phyloP scores from a whole-genome alignment of 2,113 vertebrate genomes.

The Microtus richardsoni region DNA sequence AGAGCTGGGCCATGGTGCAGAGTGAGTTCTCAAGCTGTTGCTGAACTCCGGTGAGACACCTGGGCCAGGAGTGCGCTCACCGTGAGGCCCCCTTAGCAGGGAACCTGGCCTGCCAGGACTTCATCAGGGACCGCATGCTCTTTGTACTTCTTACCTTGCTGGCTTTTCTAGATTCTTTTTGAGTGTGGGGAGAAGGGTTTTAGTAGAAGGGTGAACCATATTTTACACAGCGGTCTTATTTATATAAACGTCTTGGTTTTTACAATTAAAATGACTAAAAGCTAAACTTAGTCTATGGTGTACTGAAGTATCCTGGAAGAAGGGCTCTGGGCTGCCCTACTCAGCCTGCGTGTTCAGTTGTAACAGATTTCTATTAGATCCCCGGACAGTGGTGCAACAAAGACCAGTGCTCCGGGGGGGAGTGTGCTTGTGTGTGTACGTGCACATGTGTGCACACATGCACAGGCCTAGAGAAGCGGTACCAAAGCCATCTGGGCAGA shows the following conservation, averaged over 20 bases:
- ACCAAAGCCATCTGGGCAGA: neutral
- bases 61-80: slow-evolving; percentile 54
- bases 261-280: slow-evolving; percentile 86
- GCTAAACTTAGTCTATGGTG: neutral
- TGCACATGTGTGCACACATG: neutral
- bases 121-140: slow-evolving; percentile 80
- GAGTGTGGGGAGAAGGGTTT: slow-evolving; percentile 80
- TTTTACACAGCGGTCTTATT: slow-evolving; percentile 86
- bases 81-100: slow-evolving; percentile 57
- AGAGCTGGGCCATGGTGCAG: slow-evolving; percentile 57
- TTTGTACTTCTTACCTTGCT: slow-evolving; percentile 82
- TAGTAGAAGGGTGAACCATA: slow-evolving; percentile 80
- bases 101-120: slow-evolving; percentile 81
- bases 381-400: too few relatives aligned
- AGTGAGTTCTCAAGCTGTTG: slow-evolving; percentile 49
- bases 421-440: neutral
- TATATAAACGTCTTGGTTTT: slow-evolving; percentile 86
- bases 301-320: neutral
- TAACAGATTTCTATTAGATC: neutral
- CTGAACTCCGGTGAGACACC: slow-evolving; percentile 48
- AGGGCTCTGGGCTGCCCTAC: neutral
- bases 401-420: neutral
- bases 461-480: neutral
- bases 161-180: slow-evolving; percentile 82
- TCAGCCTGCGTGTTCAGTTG: neutral